Evolutionary conservation across 2,113 vertebrate genomes (phyloP).

Genomic region (Pluvianellus socialis): DNA sequence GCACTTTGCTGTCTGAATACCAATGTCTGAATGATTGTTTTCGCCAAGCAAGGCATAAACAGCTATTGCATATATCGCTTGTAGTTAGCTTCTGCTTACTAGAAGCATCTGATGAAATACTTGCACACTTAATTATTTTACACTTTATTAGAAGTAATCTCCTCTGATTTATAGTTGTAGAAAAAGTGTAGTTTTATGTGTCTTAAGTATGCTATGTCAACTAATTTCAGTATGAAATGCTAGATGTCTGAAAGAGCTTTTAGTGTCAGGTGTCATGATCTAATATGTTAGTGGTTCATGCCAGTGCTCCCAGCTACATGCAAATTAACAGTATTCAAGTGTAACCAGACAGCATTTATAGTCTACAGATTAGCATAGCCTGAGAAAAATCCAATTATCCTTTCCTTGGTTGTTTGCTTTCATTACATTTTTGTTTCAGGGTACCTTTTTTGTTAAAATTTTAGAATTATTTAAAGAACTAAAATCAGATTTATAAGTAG

Average conservation of each 20-base stretch:
- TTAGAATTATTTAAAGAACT: slow-evolving; percentile 8
- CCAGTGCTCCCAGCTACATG: slow-evolving; percentile 53
- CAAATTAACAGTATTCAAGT: slow-evolving; percentile 66
- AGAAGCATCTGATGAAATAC: slow-evolving; percentile 41
- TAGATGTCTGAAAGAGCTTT: slow-evolving; percentile 3
- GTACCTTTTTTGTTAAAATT: slow-evolving; percentile 13
- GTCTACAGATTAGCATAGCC: slow-evolving; percentile 61
- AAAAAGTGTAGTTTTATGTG: background rate
- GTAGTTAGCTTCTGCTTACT: slow-evolving; percentile 29
- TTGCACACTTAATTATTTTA: background rate
- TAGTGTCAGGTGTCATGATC: slow-evolving; percentile 44
- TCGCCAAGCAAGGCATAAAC: slow-evolving; percentile 40
- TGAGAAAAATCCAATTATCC: slow-evolving; percentile 67
- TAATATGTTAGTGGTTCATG: slow-evolving; percentile 21
- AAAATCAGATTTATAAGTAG: slow-evolving; percentile 20
- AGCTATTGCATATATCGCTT: slow-evolving; percentile 20
- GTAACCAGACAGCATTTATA: slow-evolving; percentile 59
- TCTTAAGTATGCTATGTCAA: background rate
- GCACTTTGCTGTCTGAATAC: slow-evolving; percentile 69
- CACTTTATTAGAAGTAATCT: background rate
- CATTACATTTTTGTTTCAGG: slow-evolving; percentile 57
- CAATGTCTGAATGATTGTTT: slow-evolving; percentile 65
- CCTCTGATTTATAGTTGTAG: background rate
- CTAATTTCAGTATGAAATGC: background rate
- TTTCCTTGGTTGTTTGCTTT: slow-evolving; percentile 60